Base-by-base conservation (phyloP, 2,113 vertebrate genomes). In the Mustelus asterias region DNA sequence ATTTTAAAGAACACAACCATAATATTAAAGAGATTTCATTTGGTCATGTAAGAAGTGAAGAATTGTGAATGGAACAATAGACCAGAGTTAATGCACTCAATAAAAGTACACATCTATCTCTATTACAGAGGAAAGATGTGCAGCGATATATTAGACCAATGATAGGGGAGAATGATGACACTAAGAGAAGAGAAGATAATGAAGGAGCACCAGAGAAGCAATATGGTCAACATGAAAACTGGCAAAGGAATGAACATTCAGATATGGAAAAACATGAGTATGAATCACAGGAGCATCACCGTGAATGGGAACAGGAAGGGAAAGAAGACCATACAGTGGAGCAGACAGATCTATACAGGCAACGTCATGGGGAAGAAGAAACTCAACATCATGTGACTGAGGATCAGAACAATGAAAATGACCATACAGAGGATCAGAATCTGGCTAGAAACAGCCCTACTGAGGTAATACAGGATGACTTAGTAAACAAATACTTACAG, bases 231-330 rank as follows among this genome's bases (percentile, higher is more conserved):
- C 94, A 54, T 72, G 94, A 95, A 54, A 54, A 95, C 94, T 95
- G 94, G 94, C 41, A 70, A n/a, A 72, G 94, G 69, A 95, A 95
- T 0, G 98, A 98, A 96, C 98, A 95, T 89, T 98, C 99, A 95
- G 98, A 98, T 67, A 98, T 99, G 96, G 98, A 98, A 0, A 98
- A 98, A 0, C 98, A 98, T 3, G 98, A 98, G 76, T 98, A 98
- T 58, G 97, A 97, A 0, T 97, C 96, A 13, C 95, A 95, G 85
- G 72, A 78, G 26, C 65, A 78, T 22, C 58, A 65, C 1, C 67
- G 1, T 26, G 95, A 96, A 29, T 83, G 85, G 85, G 97, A 96
- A 96, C 97, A 97, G 2, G 97, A 97, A 95, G 97, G 97, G 0
- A 96, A 96, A 0, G 96, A 96, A 14, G 98, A 98, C 60, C 96